Percentiles rank a stretch among this genome's conserved stretches.
Evolutionary conservation across 2,888 invertebrate genomes (phyloP).

Genomic region (Pseudolycoriella hygida): DNA sequence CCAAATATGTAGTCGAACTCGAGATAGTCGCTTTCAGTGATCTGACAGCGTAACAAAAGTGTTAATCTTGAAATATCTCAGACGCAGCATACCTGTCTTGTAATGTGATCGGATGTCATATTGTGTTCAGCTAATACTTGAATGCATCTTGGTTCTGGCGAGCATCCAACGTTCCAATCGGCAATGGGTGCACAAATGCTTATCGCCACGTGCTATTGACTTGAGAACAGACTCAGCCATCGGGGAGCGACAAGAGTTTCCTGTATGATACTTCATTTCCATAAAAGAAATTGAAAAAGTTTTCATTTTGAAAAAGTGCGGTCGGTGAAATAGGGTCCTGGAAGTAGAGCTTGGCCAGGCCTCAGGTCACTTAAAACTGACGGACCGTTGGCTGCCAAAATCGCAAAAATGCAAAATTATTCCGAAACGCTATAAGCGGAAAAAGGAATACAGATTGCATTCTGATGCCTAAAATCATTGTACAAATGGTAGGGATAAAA

Average conservation of each 20-base stretch:
- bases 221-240: constrained; percentile 82
- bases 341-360: too few relatives aligned
- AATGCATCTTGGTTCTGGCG: constrained; percentile 51
- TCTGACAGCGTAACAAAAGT: constrained; percentile 32
- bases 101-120: constrained; percentile 41
- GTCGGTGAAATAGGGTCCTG: too few relatives aligned
- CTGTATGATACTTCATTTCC: constrained; percentile 28
- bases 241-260: constrained; percentile 88
- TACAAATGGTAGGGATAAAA: too few relatives aligned
- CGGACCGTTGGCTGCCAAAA: too few relatives aligned
- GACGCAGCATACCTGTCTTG: constrained; percentile 36
- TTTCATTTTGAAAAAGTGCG: too few relatives aligned
- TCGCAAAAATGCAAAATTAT: too few relatives aligned
- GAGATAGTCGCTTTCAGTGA: constrained; percentile 51
- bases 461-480: too few relatives aligned
- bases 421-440: too few relatives aligned
- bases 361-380: too few relatives aligned
- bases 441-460: too few relatives aligned
- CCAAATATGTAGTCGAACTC: constrained; percentile 79
- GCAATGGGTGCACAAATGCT: constrained; percentile 69
- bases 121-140: constrained; percentile 37
- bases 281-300: neutral
- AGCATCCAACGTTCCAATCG: constrained; percentile 65
- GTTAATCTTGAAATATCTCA: too few relatives aligned
- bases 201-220: constrained; percentile 9